Evolutionary conservation across 2,113 vertebrate genomes (phyloP).

Genomic region (Carassius gibelio): DNA sequence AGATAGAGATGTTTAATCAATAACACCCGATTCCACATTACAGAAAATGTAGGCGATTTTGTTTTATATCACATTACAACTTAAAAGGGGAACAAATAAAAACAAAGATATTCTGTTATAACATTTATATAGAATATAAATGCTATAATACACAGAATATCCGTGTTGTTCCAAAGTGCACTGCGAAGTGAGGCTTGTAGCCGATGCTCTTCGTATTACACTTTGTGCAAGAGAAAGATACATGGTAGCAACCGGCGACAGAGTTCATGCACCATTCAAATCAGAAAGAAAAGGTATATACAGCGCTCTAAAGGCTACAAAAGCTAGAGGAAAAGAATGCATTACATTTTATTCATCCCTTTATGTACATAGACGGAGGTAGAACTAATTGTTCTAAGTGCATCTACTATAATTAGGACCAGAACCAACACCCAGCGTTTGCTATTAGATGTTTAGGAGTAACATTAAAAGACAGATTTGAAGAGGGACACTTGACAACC

Average conservation of each 20-base stretch:
- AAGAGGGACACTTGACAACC: background rate
- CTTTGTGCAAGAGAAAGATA: slow-evolving; percentile 2
- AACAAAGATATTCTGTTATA: background rate
- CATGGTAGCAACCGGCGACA: slow-evolving; percentile 20
- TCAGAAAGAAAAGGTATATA: slow-evolving; percentile 12
- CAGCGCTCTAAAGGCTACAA: slow-evolving; percentile 6
- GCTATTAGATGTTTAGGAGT: background rate
- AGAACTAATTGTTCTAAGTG: slow-evolving; percentile 43
- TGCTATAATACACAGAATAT: background rate
- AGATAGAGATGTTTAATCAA: background rate
- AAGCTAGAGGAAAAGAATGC: slow-evolving; percentile 29
- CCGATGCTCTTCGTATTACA: slow-evolving; percentile 9
- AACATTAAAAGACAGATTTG: slow-evolving; percentile 4
- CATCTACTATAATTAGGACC: slow-evolving; percentile 37
- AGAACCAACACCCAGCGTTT: background rate
- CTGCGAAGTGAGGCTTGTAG: slow-evolving; percentile 3
- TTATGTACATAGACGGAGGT: slow-evolving; percentile 18
- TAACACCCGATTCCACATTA: background rate
- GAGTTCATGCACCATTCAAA: slow-evolving; percentile 21
- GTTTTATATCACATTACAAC: background rate
- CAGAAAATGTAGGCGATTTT: background rate
- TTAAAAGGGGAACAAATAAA: background rate
- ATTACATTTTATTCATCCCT: slow-evolving; percentile 36
- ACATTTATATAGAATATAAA: background rate
- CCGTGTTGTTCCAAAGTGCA: slow-evolving; percentile 10